Conservation (phyloP, 2,888 invertebrate genomes). For the Ochlodes sylvanus region DNA sequence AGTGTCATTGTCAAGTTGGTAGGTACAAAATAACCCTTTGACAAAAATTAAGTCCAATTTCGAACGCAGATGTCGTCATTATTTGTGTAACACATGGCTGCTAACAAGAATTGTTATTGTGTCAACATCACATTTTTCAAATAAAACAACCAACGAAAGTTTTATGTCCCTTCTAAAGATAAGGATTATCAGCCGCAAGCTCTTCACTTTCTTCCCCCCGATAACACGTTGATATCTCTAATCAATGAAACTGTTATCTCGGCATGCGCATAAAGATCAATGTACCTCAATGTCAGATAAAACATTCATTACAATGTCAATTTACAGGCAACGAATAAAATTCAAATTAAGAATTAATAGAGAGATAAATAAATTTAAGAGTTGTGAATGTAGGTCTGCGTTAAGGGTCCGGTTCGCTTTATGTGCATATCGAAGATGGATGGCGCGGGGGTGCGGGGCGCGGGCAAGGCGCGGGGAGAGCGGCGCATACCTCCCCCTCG, state of each 20-base stretch:
- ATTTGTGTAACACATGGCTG: no score
- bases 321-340: constrained; percentile 67
- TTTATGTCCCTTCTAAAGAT: background rate
- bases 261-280: constrained; percentile 41
- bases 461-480: constrained; percentile 49
- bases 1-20: no score
- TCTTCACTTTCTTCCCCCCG: background rate
- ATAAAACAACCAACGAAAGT: background rate
- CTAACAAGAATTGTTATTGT: no score
- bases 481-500: constrained; percentile 56
- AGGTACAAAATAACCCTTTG: no score
- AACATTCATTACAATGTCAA: constrained; percentile 42
- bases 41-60: no score
- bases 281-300: constrained; percentile 42
- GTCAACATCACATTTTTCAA: no score
- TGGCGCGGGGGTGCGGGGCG: constrained; percentile 68
- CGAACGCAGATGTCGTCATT: no score
- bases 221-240: constrained; percentile 32
- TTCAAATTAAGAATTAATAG: constrained; percentile 82
- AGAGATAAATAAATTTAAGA: constrained; percentile 84
- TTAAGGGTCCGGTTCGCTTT: constrained; percentile 81
- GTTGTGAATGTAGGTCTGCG: constrained; percentile 82
- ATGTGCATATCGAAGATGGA: constrained; percentile 85
- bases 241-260: constrained; percentile 44
- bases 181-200: background rate